Evolutionary conservation across 1,140 invertebrate genomes (phyloP).

Genomic region (Maconellicoccus hirsutus): DNA sequence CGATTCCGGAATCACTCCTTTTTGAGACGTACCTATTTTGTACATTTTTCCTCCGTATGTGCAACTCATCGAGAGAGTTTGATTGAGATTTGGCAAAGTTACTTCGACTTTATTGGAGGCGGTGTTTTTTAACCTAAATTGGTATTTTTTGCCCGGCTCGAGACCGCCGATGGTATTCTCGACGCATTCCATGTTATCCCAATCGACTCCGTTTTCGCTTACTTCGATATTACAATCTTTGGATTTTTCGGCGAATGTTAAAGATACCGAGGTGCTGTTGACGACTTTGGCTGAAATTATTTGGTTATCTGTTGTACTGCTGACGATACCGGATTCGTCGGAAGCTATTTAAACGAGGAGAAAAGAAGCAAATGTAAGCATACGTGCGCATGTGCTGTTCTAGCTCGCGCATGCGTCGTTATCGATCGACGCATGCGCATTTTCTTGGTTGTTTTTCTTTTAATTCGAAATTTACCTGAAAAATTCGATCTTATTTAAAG

Average conservation of each 20-base stretch:
- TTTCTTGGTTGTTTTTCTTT: too few species aligned
- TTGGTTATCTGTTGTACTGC: slow-evolving; percentile 13
- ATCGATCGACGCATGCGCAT: too few species aligned
- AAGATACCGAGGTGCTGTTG: slow-evolving; percentile 34
- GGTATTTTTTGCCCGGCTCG: slow-evolving; percentile 32
- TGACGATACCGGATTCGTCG: neutral
- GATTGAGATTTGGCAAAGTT: neutral
- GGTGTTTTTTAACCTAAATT: slow-evolving; percentile 32
- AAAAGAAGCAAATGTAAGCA: too few species aligned
- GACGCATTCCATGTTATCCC: slow-evolving; percentile 33
- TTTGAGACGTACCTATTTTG: slow-evolving; percentile 34
- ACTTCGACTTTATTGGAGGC: slow-evolving; percentile 29
- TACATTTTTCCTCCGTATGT: slow-evolving; percentile 46
- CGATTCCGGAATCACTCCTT: neutral
- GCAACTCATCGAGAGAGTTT: slow-evolving; percentile 34
- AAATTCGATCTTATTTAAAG: slow-evolving; percentile 29
- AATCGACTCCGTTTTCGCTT: slow-evolving; percentile 35
- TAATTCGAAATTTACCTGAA: too few species aligned
- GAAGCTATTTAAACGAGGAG: neutral
- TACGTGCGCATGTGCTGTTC: too few species aligned
- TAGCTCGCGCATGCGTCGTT: too few species aligned
- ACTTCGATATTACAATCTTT: slow-evolving; percentile 35
- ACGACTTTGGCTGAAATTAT: slow-evolving; percentile 33
- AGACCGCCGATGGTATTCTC: slow-evolving; percentile 30
- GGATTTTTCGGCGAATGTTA: slow-evolving; percentile 33